Base-by-base conservation (phyloP, 2,888 invertebrate species). In the Tetrapedia diversipes region DNA sequence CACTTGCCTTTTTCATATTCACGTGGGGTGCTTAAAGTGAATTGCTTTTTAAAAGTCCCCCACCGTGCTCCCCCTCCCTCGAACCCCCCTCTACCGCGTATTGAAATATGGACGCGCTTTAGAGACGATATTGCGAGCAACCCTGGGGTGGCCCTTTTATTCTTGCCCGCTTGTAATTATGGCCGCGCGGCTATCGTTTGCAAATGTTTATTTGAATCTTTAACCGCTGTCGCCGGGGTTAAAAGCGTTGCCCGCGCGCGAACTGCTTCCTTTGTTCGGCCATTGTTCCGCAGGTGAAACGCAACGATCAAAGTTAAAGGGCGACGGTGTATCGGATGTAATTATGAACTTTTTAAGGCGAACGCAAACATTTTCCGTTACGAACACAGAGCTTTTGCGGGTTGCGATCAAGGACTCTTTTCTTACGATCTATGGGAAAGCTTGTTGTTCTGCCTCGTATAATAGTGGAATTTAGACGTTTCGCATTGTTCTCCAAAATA, bases 1-100 rank as follows among this genome's bases (percentile, higher is more conserved):
- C 74, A 73, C 78, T 79, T 73, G 65, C 77, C 68, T 69, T 77
- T 79, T 79, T 76, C 76, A 76, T 76, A 71, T 78, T 76, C 78
- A 78, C 76, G 64, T 59, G 59, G 63, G 43, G 63, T 59, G 77
- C 65, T 79, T 68, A 68, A 60, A 68, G 69, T 59, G 77, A 79
- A 79, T 77, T 68, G 77, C 79, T 73, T 77, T 79, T 77, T 77
- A 79, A 79, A 73, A 77, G 64, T 76, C 61, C 64, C 53, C 64
- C 53, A 56, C 76, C n/a, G 2, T 14, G 8, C 14, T n/a, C 22
- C 59, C 29, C 10, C 29, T 32, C 66, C 43, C 49, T 16, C n/a
- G n/a, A 27, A 7, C 4, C 16, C 8, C 0, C 34, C 34, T 22
- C 39, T 39, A n/a, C 8, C 27, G 65, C 11, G 61, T 61, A 79